A percentile compares a stretch with the other conserved stretches of the same genome.
Evolutionary conservation across 1,140 invertebrate genomes (phyloP).

Genomic region (Heterodera schachtii): DNA sequence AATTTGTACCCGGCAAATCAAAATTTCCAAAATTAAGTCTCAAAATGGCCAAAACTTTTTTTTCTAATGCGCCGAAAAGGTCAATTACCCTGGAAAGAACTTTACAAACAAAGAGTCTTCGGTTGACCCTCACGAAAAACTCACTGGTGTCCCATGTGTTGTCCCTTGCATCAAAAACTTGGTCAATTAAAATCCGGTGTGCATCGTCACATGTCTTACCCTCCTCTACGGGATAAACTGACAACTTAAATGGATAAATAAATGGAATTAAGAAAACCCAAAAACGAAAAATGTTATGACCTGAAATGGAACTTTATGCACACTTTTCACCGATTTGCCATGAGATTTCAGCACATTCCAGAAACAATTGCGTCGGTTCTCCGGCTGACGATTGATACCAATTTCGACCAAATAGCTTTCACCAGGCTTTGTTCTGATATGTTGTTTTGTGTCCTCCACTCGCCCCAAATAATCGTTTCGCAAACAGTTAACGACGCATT

Average conservation of each 20-base stretch:
- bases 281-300: not conserved
- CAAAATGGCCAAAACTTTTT: no score
- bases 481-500: not conserved
- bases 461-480: not conserved
- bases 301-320: slow-evolving; percentile 10
- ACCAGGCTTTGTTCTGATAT: not conserved
- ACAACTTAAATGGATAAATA: not conserved
- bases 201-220: slow-evolving; percentile 18
- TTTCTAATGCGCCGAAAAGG: no score
- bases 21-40: no score
- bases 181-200: slow-evolving; percentile 13
- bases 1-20: no score
- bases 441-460: not conserved
- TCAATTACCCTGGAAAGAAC: not conserved
- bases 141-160: not conserved
- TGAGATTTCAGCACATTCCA: slow-evolving; percentile 17
- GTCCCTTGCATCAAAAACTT: not conserved
- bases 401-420: slow-evolving; percentile 14
- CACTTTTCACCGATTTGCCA: slow-evolving; percentile 7
- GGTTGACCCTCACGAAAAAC: not conserved
- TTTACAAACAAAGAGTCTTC: no score
- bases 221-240: not conserved
- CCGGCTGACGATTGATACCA: not conserved
- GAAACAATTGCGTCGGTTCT: not conserved
- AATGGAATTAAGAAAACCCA: not conserved